Base-by-base conservation (phyloP, 2,888 invertebrate species). In the Hirtodrosophila duncani region DNA sequence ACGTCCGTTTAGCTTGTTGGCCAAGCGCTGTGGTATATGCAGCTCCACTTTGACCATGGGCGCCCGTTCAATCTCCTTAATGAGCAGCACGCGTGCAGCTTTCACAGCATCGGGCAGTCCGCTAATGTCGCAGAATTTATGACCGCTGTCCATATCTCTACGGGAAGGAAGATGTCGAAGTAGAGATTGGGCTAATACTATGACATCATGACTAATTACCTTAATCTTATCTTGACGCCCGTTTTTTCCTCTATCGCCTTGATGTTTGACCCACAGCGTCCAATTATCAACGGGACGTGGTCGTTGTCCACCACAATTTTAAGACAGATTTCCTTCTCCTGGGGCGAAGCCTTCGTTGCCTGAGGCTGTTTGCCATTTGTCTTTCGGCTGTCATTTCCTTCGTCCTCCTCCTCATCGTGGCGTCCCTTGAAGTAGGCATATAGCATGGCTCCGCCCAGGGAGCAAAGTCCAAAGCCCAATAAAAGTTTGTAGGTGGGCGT, bases 251-350 rank as follows among this genome's bases (percentile, higher is more conserved):
- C 92, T 56, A 97, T 91, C 48, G 90, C 88, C 84, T 92, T 93
- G 36, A 96, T 91, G 74, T 91, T 92, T n/a, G 89, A 87, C 3
- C 96, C 96, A 68, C 90, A 91, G 65, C 93, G 89, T 23, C 96
- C 94, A 71, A 93, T 92, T 45, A 94, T 86, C 42, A 89, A 88
- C 4, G 92, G 90, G 10, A 92, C 90, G 72, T 90, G 88, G 44
- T 90, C 89, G 70, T 90, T 91, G 0, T 91, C 89, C 13, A 94
- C 88, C 59, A 87, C 85, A 2, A 92, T 83, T 84, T 92, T 91
- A 36, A 90, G 84, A 9, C 88, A 85, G 68, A 89, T 88, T 36
- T 86, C 86, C 64, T 88, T 83, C 18, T 60, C 58, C n/a, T n/a
- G n/a, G n/a, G n/a, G n/a, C n/a, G n/a, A n/a, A 8, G 38, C 26